phyloP scores from a whole-genome alignment of 2,113 vertebrate species.

The Cyanoderma ruficeps region DNA sequence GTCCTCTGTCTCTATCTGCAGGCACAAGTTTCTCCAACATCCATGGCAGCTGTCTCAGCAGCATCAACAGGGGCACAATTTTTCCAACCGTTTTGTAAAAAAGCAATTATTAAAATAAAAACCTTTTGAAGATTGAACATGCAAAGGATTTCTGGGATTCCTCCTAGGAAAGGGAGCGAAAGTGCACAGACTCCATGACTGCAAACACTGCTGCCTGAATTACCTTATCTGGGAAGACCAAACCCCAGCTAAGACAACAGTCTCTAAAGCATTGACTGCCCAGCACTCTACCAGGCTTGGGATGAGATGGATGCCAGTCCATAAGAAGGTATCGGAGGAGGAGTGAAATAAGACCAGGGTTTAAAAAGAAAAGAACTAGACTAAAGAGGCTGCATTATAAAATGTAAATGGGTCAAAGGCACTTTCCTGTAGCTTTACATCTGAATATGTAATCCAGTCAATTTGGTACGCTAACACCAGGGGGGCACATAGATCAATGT shows the following conservation, averaged over 20 bases:
- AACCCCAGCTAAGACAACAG: not conserved
- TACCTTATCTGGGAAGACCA: not conserved
- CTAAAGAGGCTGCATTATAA: conserved; percentile 12
- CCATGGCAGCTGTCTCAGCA: not conserved
- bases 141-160: not conserved
- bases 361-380: not conserved
- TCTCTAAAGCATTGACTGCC: not conserved
- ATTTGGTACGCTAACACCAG: not conserved
- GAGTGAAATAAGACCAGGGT: not conserved
- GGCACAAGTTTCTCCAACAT: not conserved
- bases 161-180: not conserved
- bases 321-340: not conserved
- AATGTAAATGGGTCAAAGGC: conserved; percentile 11
- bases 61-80: not conserved
- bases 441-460: not conserved
- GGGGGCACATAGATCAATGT: not conserved
- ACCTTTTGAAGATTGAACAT: not conserved
- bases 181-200: not conserved
- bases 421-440: conserved; percentile 5
- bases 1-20: not conserved
- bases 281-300: not conserved
- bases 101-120: not conserved
- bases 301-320: not conserved
- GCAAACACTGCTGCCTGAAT: not conserved
- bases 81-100: not conserved